phyloP scores from a whole-genome alignment of 1,140 invertebrate species.

The Bombus sylvicola region DNA sequence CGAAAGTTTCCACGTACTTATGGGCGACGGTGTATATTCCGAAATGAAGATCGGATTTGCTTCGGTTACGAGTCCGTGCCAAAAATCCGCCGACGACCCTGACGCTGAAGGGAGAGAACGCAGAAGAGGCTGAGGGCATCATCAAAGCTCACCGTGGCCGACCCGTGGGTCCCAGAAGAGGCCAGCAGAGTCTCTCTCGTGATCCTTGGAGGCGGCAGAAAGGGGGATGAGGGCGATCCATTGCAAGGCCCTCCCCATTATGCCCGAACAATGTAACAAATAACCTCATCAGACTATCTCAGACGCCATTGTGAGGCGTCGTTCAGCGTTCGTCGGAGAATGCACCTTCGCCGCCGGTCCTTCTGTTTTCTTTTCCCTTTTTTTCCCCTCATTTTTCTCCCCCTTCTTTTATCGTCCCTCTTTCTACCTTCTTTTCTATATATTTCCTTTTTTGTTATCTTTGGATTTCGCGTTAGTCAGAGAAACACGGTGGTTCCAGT shows the following conservation, averaged over 20 bases:
- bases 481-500: not conserved
- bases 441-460: not conserved
- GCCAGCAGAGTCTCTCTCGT: not conserved
- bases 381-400: conserved; percentile 8
- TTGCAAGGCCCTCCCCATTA: conserved; percentile 68
- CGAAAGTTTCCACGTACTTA: too few relatives aligned
- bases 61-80: conserved; percentile 17
- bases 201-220: conserved; percentile 56
- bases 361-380: not conserved
- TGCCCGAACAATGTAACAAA: conserved; percentile 75
- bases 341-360: conserved; percentile 45
- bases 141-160: conserved; percentile 48
- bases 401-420: not conserved
- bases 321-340: conserved; percentile 60
- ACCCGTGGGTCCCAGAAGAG: not conserved
- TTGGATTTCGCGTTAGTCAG: not conserved
- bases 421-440: not conserved
- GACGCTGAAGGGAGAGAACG: not conserved
- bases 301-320: conserved; percentile 70
- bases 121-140: conserved; percentile 34
- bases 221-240: conserved; percentile 64
- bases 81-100: conserved; percentile 54
- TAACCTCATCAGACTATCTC: conserved; percentile 75
- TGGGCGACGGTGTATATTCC: not conserved
- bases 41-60: conserved; percentile 31